Base-by-base conservation (phyloP, 2,113 vertebrate genomes). In the Paracanthobrama guichenoti region DNA sequence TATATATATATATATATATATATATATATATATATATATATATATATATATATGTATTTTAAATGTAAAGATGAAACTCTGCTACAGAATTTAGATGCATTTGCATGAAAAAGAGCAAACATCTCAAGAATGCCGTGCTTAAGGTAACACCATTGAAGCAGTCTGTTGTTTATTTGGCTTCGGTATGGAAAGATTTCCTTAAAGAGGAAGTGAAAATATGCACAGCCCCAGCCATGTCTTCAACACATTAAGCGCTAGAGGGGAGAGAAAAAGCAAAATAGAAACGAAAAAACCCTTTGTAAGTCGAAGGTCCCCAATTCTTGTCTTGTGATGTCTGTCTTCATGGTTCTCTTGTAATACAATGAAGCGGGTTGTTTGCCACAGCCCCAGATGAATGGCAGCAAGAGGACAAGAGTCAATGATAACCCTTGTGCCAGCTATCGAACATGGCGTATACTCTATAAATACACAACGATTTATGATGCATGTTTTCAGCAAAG, bases 191-290 rank as follows among this genome's bases (percentile, higher is more conserved):
- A 92, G 86, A 88, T 92, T 93, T 91, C 90, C 90, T 93, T 87
- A 92, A 93, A 91, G 92, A 92, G 93, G 94, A 94, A 95, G 93
- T 94, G 94, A 93, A 92, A 95, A 94, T 92, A 94, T 93, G 91
- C 88, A 93, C 93, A 94, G 78, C 71, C 84, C 86, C 89, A 87
- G 90, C 91, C 91, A 92, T 89, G 84, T 86, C 88, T 90, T 92
- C 16, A 82, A 86, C 84, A 84, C 89, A 88, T 84, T 74, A 74
- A 83, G 77, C 86, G 73, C 44, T 42, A 57, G 46, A 72, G 50
- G 73, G 79, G 55, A 74, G 79, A 77, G 44, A 88, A 88, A 42
- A 22, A 35, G 18, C 48, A 1, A 72, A 28, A 79, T 14, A 79
- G 53, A 80, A 64, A 42, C 86, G 90, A 90, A 87, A 86, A 83